Evolutionary conservation across 2,888 invertebrate species (phyloP), one percentile per base, ranked within the genome.

Genomic region (Heliconius charithonia): DNA sequence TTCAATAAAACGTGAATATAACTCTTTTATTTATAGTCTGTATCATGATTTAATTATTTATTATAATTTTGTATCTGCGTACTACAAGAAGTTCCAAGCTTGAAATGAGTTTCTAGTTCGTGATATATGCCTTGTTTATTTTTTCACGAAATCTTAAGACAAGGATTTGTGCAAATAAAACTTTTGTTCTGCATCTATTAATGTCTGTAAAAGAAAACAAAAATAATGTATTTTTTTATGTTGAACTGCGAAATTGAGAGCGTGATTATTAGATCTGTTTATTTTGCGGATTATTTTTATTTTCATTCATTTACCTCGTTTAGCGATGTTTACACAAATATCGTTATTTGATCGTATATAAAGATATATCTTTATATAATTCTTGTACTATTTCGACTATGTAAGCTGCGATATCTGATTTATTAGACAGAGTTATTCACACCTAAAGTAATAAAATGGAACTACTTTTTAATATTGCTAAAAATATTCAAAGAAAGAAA

Each of bases 41-140:
- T n/a, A 41, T 41, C 37, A 73, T 73, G 73, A 74, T 74, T 74
- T 63, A 62, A 74, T 74, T 73, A 63, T 63, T 59, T 73, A 73
- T 63, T 62, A 32, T 56, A 56, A 72, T 72, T 56, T 72, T 32
- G 71, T 72, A 56, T 72, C 56, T 72, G 32, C 71, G 71, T 72
- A 56, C n/a, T 32, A n/a, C 56, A 13, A 72, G 56, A 12, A 51
- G 71, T 72, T 72, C n/a, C 45, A 7, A 56, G 59, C 56, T 51
- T 59, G 56, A 56, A 72, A 72, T 72, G 29, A 72, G n/a, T 56
- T 22, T 72, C 56, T 72, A 72, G 56, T 56, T 56, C 71, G 71
- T 72, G 71, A 72, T 16, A 16, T 2, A n/a, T 2, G 71, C 27
- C 12, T 29, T 51, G 66, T 71, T 51, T 29, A 29, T 72, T 72